Evolutionary conservation across 2,113 vertebrate genomes (phyloP).

Genomic region (Emydocephalus ijimae): DNA sequence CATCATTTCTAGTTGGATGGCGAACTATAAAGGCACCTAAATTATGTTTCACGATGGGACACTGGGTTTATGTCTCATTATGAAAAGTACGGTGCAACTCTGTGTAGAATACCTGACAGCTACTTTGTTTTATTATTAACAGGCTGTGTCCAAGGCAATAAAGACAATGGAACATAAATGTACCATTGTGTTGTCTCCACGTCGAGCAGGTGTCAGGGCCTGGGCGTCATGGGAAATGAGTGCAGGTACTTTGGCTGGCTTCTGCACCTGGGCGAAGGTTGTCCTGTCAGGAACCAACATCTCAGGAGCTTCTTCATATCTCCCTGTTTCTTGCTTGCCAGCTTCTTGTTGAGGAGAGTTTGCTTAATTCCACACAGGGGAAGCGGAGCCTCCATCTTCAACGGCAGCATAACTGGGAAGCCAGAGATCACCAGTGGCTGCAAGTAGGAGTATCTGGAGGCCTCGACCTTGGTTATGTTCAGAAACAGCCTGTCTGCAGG

Average conservation of each 20-base stretch:
- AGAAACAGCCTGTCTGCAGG: background rate
- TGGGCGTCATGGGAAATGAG: fast-evolving
- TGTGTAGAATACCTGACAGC: background rate
- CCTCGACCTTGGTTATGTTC: background rate
- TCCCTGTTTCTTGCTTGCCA: fast-evolving
- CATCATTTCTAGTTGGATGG: constrained; percentile 30
- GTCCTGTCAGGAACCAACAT: background rate
- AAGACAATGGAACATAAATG: background rate
- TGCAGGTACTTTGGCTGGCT: fast-evolving
- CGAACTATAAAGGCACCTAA: background rate
- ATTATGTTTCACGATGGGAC: background rate
- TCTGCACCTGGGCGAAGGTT: fast-evolving
- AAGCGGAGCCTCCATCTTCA: background rate
- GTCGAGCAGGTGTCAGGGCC: fast-evolving
- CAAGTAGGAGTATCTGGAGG: background rate
- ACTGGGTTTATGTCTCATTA: constrained; percentile 28
- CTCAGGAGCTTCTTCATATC: fast-evolving
- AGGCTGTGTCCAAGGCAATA: background rate
- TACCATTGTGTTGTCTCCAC: background rate
- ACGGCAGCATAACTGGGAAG: background rate
- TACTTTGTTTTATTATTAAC: constrained; percentile 24
- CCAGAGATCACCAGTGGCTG: background rate
- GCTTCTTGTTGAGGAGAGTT: background rate
- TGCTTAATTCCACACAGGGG: background rate
- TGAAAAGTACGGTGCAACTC: constrained; percentile 4